These are phyloP conservation scores for Eupithecia insigniata DNA, from an alignment of 2,888 invertebrate species.

Conservation along the genomic window DNA sequence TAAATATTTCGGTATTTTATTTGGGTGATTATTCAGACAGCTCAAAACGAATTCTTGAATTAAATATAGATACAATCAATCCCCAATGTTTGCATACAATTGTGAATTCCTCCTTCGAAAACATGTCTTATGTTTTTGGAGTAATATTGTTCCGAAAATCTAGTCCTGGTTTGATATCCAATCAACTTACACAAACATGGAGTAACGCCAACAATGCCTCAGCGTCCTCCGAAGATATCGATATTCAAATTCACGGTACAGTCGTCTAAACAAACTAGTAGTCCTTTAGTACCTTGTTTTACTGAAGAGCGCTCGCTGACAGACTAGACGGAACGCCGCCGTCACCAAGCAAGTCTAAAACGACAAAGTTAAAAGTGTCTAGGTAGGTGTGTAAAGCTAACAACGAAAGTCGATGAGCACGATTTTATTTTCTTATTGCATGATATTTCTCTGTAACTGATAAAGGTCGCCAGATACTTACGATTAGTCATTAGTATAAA, in stretches of 20 bases:
- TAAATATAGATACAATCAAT: background rate
- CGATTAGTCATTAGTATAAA: background rate
- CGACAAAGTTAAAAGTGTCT: background rate
- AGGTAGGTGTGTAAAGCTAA: background rate
- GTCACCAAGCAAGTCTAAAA: background rate
- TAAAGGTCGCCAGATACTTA: background rate
- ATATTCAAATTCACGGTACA: conserved; percentile 30
- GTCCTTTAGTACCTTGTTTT: background rate
- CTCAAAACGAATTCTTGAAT: background rate
- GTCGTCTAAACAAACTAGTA: background rate
- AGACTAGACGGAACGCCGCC: background rate
- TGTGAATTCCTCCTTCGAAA: conserved; percentile 6
- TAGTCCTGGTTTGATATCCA: conserved; percentile 25
- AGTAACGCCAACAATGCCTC: conserved; percentile 28
- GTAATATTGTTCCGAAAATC: conserved; percentile 9
- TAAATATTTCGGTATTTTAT: background rate
- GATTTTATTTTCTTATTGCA: background rate
- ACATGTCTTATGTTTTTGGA: conserved; percentile 8
- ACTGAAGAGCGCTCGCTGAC: background rate
- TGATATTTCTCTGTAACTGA: too few relatives aligned
- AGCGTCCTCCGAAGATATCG: conserved; percentile 26
- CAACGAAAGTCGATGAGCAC: background rate
- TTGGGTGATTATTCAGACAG: background rate
- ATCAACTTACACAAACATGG: conserved; percentile 31
- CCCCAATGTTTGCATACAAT: conserved; percentile 7